Percentiles rank a stretch among this genome's conserved stretches.
phyloP scores from a whole-genome alignment of 1,140 invertebrate genomes.

The Venturia canescens region DNA sequence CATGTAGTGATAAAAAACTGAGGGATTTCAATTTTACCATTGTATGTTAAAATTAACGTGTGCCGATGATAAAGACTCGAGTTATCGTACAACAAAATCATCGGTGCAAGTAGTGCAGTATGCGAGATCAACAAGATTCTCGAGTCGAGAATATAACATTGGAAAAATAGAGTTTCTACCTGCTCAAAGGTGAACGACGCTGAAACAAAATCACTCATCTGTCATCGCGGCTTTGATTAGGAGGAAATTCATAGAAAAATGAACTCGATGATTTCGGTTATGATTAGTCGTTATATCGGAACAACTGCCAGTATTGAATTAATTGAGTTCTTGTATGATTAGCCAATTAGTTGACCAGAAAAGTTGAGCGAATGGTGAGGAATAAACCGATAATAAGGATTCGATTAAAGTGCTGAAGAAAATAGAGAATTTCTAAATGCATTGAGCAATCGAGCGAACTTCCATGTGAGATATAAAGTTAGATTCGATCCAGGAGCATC shows the following conservation, averaged over 20 bases:
- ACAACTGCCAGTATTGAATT: no score
- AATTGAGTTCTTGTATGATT: no score
- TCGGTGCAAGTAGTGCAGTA: conserved; percentile 2
- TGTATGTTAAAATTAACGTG: conserved; percentile 25
- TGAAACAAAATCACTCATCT: not conserved
- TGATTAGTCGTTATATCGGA: no score
- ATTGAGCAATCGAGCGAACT: no score
- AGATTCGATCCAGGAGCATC: not conserved
- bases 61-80: not conserved
- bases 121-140: not conserved
- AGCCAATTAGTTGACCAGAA: not conserved
- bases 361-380: not conserved
- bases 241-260: no score
- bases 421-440: no score
- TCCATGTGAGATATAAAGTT: not conserved
- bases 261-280: no score
- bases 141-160: not conserved
- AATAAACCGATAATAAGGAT: no score
- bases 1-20: conserved; percentile 5
- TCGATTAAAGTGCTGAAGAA: no score
- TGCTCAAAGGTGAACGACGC: not conserved
- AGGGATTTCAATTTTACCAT: conserved; percentile 6
- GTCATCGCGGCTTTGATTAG: no score
- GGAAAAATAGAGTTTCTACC: not conserved
- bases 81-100: not conserved